Base-by-base conservation (phyloP, 2,797 vertebrate genomes). In the Darevskia mixta region DNA sequence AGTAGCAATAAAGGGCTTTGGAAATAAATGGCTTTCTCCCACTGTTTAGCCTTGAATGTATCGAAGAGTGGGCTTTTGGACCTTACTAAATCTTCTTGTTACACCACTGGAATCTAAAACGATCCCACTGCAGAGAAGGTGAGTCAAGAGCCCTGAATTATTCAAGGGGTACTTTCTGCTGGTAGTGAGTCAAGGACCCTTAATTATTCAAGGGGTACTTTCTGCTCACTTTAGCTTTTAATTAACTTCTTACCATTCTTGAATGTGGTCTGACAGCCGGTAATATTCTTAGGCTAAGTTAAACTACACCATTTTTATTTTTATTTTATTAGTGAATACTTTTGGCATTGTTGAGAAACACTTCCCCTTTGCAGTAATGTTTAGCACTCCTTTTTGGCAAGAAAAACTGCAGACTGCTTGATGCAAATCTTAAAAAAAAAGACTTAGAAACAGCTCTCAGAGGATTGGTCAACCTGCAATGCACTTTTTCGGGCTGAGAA, bases 141-240 rank as follows among this genome's bases (percentile, higher is more conserved):
- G 79, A 81, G 58, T 79, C 78, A 79, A 79, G 49, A 15, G 9
- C 64, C 38, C 64, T 82, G 61, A 82, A 82, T 45, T 69, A 69
- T 82, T 43, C 8, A 82, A 17, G 27, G 64, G 32, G 9, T n/a
- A 25, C 17, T 23, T 18, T 82, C 27, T 11, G 32, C 61, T 45
- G 43, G 3, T 35, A n/a, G 64, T 41, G 79, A 81, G 32, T 79
- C 77, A 79, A 79, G 49, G 7, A 4, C 64, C 38, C 64, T 82
- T 38, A 82, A 82, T 45, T 69, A 69, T 82, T 43, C 8, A 82
- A 17, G 27, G 64, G 32, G 9, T n/a, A 25, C 17, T 23, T 18
- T 82, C 27, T 71, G 25, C 32, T 86, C 58, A 7, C 73, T 77
- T 85, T 13, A 35, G 20, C 45, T 45, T 58, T n/a, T 41, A 79